Percentiles rank a stretch among this genome's conserved stretches.
Evolutionary conservation across 2,797 vertebrate genomes (phyloP).

Genomic region (Smutsia temminckii): DNA sequence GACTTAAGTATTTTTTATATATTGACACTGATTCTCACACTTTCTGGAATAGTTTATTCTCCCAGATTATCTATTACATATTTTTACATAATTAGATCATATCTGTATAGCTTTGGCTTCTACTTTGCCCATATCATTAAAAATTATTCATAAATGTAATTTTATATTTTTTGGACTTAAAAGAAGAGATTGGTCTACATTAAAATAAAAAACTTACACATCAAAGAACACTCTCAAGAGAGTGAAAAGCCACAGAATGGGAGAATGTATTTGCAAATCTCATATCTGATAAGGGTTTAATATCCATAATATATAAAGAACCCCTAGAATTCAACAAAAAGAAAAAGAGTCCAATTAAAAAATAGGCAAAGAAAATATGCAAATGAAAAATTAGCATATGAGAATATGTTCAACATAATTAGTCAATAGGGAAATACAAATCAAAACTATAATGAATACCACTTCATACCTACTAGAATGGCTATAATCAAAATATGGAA

Average conservation of each 20-base stretch:
- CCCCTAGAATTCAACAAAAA: neutral
- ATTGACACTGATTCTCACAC: neutral
- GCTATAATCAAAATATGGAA: neutral
- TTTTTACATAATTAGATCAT: neutral
- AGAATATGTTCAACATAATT: constrained; percentile 19
- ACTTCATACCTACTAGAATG: neutral
- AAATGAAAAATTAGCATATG: neutral
- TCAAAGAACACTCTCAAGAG: neutral
- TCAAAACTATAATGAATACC: neutral
- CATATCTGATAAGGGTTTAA: neutral
- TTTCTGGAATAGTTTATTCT: constrained; percentile 11
- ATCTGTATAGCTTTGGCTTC: neutral
- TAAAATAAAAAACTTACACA: constrained; percentile 24
- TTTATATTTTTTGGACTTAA: constrained; percentile 22
- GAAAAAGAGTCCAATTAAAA: neutral
- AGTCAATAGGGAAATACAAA: constrained; percentile 32
- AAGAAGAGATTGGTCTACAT: neutral
- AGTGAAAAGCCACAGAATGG: neutral
- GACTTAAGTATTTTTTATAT: neutral
- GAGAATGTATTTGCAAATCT: neutral
- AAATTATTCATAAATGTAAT: neutral
- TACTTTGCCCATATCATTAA: neutral
- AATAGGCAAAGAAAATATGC: neutral
- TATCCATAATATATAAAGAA: neutral
- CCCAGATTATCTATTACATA: neutral